These are phyloP conservation scores for Platycercus adscitus DNA, from an alignment of 2,113 vertebrate species.

Conservation along the genomic window DNA sequence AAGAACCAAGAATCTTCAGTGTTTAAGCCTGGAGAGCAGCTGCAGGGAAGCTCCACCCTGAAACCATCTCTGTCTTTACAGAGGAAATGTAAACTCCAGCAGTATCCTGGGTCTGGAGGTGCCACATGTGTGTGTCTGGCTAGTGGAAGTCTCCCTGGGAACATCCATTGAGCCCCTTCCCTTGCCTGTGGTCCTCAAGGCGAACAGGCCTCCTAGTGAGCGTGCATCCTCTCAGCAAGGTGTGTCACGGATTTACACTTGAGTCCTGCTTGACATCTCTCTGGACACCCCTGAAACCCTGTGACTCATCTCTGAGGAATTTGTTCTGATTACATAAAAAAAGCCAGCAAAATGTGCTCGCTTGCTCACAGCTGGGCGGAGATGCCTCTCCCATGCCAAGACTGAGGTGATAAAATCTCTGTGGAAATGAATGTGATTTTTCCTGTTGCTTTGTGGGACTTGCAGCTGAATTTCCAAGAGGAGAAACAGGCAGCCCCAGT, in stretches of 20 bases:
- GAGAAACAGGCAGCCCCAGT: not conserved
- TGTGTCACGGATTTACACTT: slow-evolving; percentile 58
- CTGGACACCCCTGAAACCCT: slow-evolving; percentile 54
- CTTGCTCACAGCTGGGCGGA: slow-evolving; percentile 69
- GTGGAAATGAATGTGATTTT: slow-evolving; percentile 53
- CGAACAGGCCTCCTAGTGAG: not conserved
- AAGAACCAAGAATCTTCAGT: not conserved
- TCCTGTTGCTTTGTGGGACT: slow-evolving; percentile 2
- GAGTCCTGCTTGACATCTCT: slow-evolving; percentile 49
- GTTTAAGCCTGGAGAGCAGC: slow-evolving; percentile 37
- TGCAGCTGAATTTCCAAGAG: not conserved
- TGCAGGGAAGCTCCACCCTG: slow-evolving; percentile 50
- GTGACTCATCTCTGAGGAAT: slow-evolving; percentile 70
- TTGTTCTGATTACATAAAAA: slow-evolving; percentile 71
- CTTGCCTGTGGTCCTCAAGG: not conserved
- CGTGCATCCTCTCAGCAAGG: slow-evolving; percentile 5
- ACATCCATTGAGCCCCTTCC: not conserved
- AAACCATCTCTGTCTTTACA: slow-evolving; percentile 35
- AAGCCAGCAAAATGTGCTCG: slow-evolving; percentile 43
- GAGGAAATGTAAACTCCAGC: slow-evolving; percentile 47
- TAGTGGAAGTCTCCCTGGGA: not conserved
- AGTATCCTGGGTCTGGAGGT: not conserved
- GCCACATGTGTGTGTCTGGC: not conserved
- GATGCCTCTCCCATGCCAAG: slow-evolving; percentile 65
- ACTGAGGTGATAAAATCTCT: slow-evolving; percentile 63